Evolutionary conservation across 2,888 invertebrate genomes (phyloP).

Genomic region (Subacronicta megacephala): DNA sequence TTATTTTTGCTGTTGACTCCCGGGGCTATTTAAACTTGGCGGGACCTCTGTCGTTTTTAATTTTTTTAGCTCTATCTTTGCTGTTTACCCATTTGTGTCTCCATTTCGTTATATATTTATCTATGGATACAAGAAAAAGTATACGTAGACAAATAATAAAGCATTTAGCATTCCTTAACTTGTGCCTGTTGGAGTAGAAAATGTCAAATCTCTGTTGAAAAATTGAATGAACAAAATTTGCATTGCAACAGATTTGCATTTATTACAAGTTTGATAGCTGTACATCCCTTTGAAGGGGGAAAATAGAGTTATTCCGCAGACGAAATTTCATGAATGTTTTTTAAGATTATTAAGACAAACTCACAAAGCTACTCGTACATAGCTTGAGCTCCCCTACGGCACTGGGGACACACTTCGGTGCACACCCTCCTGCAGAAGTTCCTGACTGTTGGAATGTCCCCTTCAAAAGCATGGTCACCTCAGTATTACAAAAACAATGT

Average conservation of each 20-base stretch:
- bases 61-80: constrained; percentile 34
- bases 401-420: constrained; percentile 76
- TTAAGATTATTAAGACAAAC: constrained; percentile 25
- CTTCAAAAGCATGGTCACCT: constrained; percentile 41
- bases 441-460: constrained; percentile 64
- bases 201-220: no score
- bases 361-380: constrained; percentile 21
- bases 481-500: constrained; percentile 12
- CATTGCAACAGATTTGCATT: no score
- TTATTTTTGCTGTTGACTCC: constrained; percentile 55
- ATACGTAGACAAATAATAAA: no score
- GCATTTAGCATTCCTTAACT: no score
- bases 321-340: constrained; percentile 35
- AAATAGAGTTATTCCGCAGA: constrained; percentile 7
- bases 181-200: no score
- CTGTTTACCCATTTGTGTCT: constrained; percentile 31
- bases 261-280: no score
- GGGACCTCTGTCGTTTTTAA: constrained; percentile 45
- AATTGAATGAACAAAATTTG: no score
- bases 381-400: constrained; percentile 22
- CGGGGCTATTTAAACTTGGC: constrained; percentile 49
- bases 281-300: constrained; percentile 1
- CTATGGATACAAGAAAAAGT: no score
- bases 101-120: no score
- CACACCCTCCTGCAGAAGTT: constrained; percentile 72